Evolutionary conservation across 2,888 invertebrate species (phyloP).

Genomic region (Gisinianus flammeolus): DNA sequence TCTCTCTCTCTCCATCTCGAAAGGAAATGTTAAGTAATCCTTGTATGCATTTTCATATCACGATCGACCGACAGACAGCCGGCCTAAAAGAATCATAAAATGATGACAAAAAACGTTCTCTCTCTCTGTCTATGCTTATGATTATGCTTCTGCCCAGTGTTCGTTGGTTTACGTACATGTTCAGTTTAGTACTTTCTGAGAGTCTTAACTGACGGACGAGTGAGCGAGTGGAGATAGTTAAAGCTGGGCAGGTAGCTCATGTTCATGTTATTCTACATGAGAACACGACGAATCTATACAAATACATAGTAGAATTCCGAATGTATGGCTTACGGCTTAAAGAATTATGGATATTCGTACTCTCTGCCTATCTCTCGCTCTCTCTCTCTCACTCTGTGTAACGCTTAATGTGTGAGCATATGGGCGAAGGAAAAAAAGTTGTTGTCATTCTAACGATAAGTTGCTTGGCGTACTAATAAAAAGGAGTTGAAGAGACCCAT

Average conservation of each 20-base stretch:
- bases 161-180: too few species aligned
- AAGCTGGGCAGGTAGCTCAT: constrained; percentile 17
- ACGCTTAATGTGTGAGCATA: not conserved
- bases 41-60: constrained; percentile 35
- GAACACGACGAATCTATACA: not conserved
- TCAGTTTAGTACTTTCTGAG: not conserved
- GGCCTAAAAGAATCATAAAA: constrained; percentile 36
- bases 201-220: not conserved
- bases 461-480: constrained; percentile 1
- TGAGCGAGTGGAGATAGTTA: not conserved
- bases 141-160: too few species aligned
- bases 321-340: too few species aligned
- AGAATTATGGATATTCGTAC: too few species aligned
- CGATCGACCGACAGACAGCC: constrained; percentile 32
- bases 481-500: constrained; percentile 2
- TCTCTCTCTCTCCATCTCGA: constrained; percentile 2
- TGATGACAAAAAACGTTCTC: constrained; percentile 29
- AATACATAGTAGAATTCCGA: not conserved
- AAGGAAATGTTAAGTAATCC: constrained; percentile 35
- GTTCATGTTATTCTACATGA: not conserved
- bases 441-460: not conserved
- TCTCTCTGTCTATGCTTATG: not conserved
- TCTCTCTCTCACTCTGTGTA: not conserved
- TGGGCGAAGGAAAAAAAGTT: not conserved
- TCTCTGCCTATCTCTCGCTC: too few species aligned